A percentile compares a stretch with the other conserved stretches of the same genome.
These are phyloP conservation scores for Coenobita brevimanus DNA, from an alignment of 1,140 invertebrate species.

Conservation along the genomic window DNA sequence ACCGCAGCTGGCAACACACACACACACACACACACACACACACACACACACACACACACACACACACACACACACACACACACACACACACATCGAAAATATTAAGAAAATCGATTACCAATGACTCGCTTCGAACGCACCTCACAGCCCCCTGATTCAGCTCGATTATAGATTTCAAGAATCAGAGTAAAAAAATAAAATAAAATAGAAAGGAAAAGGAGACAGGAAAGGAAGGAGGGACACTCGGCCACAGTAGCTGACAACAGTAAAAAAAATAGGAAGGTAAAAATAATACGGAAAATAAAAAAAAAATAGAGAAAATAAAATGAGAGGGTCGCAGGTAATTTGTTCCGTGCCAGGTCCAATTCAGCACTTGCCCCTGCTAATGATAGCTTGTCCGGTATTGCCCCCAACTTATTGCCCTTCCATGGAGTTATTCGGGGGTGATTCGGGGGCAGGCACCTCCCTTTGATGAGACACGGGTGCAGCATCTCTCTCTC, in stretches of 20 bases:
- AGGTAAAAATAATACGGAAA: too few relatives aligned
- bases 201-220: too few relatives aligned
- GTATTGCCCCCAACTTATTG: conserved; percentile 33
- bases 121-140: conserved; percentile 15
- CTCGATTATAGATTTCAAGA: conserved; percentile 18
- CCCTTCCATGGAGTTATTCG: conserved; percentile 19
- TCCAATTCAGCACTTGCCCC: conserved; percentile 31
- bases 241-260: background rate
- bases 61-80: too few relatives aligned
- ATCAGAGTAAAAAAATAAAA: background rate
- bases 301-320: too few relatives aligned
- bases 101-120: conserved; percentile 45
- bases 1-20: too few relatives aligned
- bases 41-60: too few relatives aligned
- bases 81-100: too few relatives aligned
- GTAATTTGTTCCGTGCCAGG: conserved; percentile 29
- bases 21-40: too few relatives aligned
- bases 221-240: background rate
- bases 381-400: conserved; percentile 22
- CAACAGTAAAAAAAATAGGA: too few relatives aligned
- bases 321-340: too few relatives aligned
- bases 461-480: background rate
- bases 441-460: background rate
- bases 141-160: background rate
- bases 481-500: background rate